phyloP scores from a whole-genome alignment of 1,140 invertebrate genomes.

The Coelopa frigida region DNA sequence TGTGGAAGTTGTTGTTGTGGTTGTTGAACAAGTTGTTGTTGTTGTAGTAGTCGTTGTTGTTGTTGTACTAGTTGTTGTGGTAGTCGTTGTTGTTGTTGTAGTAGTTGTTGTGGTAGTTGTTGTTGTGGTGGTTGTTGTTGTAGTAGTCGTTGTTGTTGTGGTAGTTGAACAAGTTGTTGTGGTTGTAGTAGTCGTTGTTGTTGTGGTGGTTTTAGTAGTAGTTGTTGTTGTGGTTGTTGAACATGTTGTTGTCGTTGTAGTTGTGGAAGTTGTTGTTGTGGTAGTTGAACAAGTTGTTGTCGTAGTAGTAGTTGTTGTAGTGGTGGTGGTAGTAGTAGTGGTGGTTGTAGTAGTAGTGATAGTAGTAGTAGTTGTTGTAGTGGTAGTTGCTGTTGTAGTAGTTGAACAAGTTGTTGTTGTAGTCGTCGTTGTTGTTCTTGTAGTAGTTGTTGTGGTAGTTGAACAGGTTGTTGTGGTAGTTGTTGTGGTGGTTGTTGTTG shows the following conservation, averaged over 20 bases:
- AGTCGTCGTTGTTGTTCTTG: background rate
- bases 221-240: too few species aligned
- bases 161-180: too few species aligned
- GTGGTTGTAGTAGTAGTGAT: too few species aligned
- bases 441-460: background rate
- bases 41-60: constrained; percentile 12
- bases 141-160: too few species aligned
- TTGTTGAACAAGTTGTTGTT: background rate
- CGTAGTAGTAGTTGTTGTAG: too few species aligned
- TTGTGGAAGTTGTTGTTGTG: too few species aligned
- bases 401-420: background rate
- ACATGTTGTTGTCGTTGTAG: too few species aligned
- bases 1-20: constrained; percentile 2
- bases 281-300: constrained; percentile 11
- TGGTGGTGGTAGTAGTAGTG: too few species aligned
- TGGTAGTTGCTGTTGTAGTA: constrained; percentile 4
- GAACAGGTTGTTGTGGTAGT: background rate
- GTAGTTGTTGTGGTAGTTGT: too few species aligned
- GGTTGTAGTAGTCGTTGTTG: too few species aligned
- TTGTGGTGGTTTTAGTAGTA: too few species aligned
- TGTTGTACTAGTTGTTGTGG: constrained; percentile 6
- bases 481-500: background rate
- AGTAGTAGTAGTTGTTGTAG: constrained; percentile 7
- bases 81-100: constrained; percentile 9
- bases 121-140: too few species aligned